Evolutionary conservation across 1,140 invertebrate genomes (phyloP), one percentile per base, ranked within the genome.

Genomic region (Araneus ventricosus): DNA sequence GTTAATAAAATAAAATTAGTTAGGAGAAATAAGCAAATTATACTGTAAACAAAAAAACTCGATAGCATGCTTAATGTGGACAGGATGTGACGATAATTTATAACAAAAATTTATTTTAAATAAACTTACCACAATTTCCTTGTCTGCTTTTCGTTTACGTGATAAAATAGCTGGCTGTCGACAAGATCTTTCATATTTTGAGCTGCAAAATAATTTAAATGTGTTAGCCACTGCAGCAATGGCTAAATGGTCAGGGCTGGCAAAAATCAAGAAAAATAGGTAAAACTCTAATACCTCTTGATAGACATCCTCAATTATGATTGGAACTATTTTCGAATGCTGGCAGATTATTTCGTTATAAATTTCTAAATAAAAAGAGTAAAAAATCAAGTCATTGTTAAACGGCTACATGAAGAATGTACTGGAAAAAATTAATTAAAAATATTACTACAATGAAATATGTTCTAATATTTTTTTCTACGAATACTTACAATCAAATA

Each of bases 101-200:
- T 61, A 22, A 67, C 1, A 41, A n/a, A 61, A n/a, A 61, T 20
- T 17, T 61, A 39, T 84, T 24, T 80, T 59, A 59, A 10, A 57
- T 90, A 22, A 59, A 90, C 89, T 91, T 84, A 91, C 89, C 37
- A 63, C 8, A 27, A 91, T 57, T 63, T 91, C 89, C n/a, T 41
- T 84, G n/a, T 63, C 80, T 5, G 80, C 89, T 91, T 91, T 91
- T 67, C 89, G 61, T 10, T 91, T 91, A 27, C 89, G 89, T 27
- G 79, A 84, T 27, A 91, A 84, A 84, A 91, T 91, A 27, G 89
- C 89, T 27, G 89, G 89, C 20, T 91, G 75, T 22, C 52, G 70
- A 61, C 14, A 59, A 82, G 52, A 27, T 45, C 80, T 45, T 39
- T 91, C 89, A 24, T 39, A 61, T 59, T 24, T 63, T 27, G 30